Conservation (phyloP, 2,113 vertebrate genomes). For the Cardinalis cardinalis region DNA sequence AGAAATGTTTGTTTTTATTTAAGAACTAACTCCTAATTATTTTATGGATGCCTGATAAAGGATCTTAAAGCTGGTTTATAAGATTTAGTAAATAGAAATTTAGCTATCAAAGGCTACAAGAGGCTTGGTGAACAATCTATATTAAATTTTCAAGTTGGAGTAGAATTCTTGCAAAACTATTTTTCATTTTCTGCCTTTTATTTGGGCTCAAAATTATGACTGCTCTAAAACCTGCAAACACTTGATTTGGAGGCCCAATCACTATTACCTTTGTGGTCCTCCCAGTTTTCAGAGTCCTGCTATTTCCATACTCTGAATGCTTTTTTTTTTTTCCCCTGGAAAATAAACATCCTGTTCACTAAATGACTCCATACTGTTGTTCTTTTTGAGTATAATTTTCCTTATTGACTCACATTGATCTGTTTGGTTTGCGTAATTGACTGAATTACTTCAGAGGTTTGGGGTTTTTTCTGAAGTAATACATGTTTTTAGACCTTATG, state of each 20-base stretch:
- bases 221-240: background rate
- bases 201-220: background rate
- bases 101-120: background rate
- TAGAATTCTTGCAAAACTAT: background rate
- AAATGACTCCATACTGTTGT: background rate
- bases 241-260: background rate
- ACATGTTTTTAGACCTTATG: background rate
- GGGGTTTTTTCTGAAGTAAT: background rate
- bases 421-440: background rate
- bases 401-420: background rate
- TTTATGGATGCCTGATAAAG: background rate
- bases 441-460: background rate
- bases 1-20: background rate
- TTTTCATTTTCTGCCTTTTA: background rate
- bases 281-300: background rate
- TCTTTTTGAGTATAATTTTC: background rate
- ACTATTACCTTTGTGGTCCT: background rate
- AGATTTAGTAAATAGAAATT: background rate
- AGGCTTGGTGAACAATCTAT: background rate
- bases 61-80: background rate
- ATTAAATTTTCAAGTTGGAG: background rate
- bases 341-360: background rate
- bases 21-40: background rate
- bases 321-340: background rate
- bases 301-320: background rate